A percentile compares a stretch with the other conserved stretches of the same genome.
Conservation (phyloP, 1,140 invertebrate species). For the Pseudomyrmex flavicornis region DNA sequence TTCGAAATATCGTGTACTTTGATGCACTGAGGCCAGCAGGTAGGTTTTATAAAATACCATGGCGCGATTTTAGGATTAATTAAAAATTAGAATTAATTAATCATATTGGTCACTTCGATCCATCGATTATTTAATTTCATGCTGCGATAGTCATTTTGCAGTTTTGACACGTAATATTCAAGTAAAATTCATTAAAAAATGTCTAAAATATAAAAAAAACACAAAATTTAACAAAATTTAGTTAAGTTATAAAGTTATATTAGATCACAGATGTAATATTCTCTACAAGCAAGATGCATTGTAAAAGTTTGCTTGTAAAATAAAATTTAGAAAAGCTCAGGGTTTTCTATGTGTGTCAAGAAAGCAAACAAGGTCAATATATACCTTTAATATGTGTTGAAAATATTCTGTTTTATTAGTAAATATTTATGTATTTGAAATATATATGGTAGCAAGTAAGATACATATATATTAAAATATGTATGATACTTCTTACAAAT, state of each 20-base stretch:
- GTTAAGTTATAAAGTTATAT: not conserved
- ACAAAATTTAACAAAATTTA: not conserved
- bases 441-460: not conserved
- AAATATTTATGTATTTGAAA: not conserved
- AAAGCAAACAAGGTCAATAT: too few species aligned
- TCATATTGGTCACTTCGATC: too few species aligned
- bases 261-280: not conserved
- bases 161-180: not conserved
- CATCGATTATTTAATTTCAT: too few species aligned
- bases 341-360: too few species aligned
- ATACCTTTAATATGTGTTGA: too few species aligned
- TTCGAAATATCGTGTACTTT: too few species aligned
- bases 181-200: not conserved
- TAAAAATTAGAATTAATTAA: too few species aligned
- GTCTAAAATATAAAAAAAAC: not conserved
- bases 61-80: too few species aligned
- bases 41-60: too few species aligned
- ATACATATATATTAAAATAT: not conserved
- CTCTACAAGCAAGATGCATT: not conserved
- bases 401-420: not conserved
- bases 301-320: not conserved
- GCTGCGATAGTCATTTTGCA: conserved; percentile 31
- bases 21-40: too few species aligned
- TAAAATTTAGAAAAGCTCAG: not conserved
- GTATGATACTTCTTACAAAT: too few species aligned